Conservation (phyloP, 1,140 invertebrate genomes). For the Drosophila navojoa region DNA sequence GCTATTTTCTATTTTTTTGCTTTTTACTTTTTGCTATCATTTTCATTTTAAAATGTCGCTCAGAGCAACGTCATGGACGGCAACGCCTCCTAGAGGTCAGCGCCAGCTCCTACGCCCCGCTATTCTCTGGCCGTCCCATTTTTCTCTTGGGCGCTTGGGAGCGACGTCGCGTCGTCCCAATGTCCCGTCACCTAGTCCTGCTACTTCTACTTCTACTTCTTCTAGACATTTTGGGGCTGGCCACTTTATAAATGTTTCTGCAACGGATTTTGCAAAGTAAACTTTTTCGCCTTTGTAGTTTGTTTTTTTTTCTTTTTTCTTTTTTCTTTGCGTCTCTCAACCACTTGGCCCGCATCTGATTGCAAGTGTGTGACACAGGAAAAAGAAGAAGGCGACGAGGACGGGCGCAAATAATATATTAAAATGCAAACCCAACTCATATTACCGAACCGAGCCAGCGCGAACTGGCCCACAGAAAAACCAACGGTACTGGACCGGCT, state of each 20-base stretch:
- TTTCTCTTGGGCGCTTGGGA: background rate
- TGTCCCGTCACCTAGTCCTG: too few species aligned
- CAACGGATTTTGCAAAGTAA: constrained; percentile 81
- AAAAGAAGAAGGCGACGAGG: background rate
- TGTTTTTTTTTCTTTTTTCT: constrained; percentile 4
- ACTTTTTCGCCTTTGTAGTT: constrained; percentile 82
- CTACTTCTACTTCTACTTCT: too few species aligned
- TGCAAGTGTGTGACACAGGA: constrained; percentile 71
- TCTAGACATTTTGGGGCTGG: constrained; percentile 45
- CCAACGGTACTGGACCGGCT: constrained; percentile 2
- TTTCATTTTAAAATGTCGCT: constrained; percentile 82
- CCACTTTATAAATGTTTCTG: constrained; percentile 82
- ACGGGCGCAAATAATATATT: constrained; percentile 74
- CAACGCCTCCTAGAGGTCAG: constrained; percentile 66
- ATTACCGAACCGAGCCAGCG: constrained; percentile 50
- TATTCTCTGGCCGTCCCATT: constrained; percentile 56
- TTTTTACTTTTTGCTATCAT: constrained; percentile 54
- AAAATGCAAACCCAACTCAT: constrained; percentile 83
- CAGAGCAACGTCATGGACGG: constrained; percentile 38
- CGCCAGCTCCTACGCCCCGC: constrained; percentile 43
- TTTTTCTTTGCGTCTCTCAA: constrained; percentile 5
- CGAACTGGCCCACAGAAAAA: constrained; percentile 7
- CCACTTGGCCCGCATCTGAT: constrained; percentile 73
- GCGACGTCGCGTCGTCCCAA: background rate
- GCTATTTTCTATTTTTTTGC: constrained; percentile 26